Evolutionary conservation across 2,113 vertebrate genomes (phyloP), one percentile per base, ranked within the genome.

Genomic region (Cyanocitta stelleri): DNA sequence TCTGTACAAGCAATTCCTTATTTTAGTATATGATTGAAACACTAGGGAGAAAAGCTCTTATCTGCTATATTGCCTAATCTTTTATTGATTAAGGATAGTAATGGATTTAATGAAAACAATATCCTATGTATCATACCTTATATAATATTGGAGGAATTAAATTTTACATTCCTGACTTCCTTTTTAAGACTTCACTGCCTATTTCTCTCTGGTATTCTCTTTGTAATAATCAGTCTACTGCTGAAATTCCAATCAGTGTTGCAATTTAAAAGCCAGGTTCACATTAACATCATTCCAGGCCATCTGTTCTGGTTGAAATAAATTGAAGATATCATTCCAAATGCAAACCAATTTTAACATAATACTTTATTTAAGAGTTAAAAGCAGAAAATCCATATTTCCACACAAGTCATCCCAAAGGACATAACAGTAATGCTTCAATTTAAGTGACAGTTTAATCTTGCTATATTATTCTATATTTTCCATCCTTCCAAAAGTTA

Each of bases 271-370:
- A 89, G 52, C 74, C 44, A 91, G 66, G 77, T 95, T 94, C 58
- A 79, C 43, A 66, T 87, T 85, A 95, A 55, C 73, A 90, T 73
- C 30, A 93, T 95, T 94, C 32, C 61, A 92, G 66, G 26, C 83
- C 89, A 93, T 90, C 94, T 94, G 79, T 82, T 93, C 71, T 93
- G 39, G 23, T 22, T 92, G 67, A 95, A 95, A 93, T 62, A 87
- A 95, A 85, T 66, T 92, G 55, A 92, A 90, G 54, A 58, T 61
- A 95, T 62, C 5, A 88, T 96, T 96, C 20, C 41, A 94, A 95
- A 89, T 55, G 46, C 63, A 89, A 93, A 56, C 63, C 66, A 91
- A 66, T 93, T 71, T 88, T 94, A 69, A 62, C 23, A 21, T 58
- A 82, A 69, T 49, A 52, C 27, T 92, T 95, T 85, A 93, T 73